phyloP scores from a whole-genome alignment of 2,113 vertebrate genomes.

The Tetraodon nigroviridis region DNA sequence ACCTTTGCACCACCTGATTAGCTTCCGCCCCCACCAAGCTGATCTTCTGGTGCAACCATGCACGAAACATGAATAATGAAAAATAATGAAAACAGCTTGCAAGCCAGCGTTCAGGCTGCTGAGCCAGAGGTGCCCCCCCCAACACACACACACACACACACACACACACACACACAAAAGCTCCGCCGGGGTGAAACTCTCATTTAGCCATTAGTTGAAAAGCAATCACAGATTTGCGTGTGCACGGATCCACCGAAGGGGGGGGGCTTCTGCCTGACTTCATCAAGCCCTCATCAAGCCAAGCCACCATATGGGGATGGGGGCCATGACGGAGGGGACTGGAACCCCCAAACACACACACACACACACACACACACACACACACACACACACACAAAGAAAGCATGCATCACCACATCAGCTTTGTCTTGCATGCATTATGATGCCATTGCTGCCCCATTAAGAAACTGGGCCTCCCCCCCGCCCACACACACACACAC shows the following conservation, averaged over 20 bases:
- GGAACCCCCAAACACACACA: conserved; percentile 13
- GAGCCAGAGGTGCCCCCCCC: conserved; percentile 45
- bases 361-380: background rate
- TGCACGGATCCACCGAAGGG: conserved; percentile 22
- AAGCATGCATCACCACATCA: conserved; percentile 67
- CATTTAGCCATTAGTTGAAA: conserved; percentile 65
- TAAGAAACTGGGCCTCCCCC: conserved; percentile 41
- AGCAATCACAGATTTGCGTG: conserved; percentile 53
- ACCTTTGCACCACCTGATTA: conserved; percentile 44
- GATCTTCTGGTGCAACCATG: conserved; percentile 61
- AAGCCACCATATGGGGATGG: conserved; percentile 74
- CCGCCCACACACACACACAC: background rate
- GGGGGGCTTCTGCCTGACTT: conserved; percentile 63
- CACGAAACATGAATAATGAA: conserved; percentile 72
- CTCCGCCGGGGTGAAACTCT: conserved; percentile 53
- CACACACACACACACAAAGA: conserved; percentile 65
- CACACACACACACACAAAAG: conserved; percentile 28
- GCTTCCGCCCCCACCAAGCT: conserved; percentile 42
- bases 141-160: background rate
- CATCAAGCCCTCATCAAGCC: conserved; percentile 74
- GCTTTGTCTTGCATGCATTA: conserved; percentile 71
- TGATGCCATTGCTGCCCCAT: conserved; percentile 57
- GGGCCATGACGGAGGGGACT: conserved; percentile 62
- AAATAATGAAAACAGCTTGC: conserved; percentile 69
- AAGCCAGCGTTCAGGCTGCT: conserved; percentile 58